These are phyloP conservation scores for Syrrhaptes paradoxus DNA, from an alignment of 2,113 vertebrate species.

Conservation along the genomic window DNA sequence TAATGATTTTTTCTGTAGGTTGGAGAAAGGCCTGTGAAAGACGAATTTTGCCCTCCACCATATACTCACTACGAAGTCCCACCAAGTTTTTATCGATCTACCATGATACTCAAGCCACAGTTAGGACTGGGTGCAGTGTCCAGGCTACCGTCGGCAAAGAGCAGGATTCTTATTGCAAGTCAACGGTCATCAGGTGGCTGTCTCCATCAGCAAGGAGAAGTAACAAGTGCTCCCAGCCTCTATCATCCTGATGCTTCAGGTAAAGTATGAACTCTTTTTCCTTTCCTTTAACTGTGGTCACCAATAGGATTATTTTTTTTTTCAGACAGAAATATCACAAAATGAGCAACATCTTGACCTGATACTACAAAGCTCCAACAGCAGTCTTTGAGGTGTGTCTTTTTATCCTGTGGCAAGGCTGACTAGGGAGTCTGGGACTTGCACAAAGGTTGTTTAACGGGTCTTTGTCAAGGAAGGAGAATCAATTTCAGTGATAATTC, in stretches of 20 bases:
- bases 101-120: constrained; percentile 91
- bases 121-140: constrained; percentile 88
- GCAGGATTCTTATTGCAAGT: constrained; percentile 82
- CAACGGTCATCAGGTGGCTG: constrained; percentile 80
- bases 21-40: constrained; percentile 74
- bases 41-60: constrained; percentile 76
- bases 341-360: neutral
- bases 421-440: neutral
- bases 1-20: constrained; percentile 64
- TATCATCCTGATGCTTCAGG: constrained; percentile 82
- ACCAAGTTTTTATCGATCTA: constrained; percentile 82
- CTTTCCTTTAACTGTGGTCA: neutral
- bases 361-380: neutral
- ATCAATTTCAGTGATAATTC: neutral
- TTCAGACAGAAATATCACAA: neutral
- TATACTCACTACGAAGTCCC: constrained; percentile 78
- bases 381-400: neutral
- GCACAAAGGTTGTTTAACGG: neutral
- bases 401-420: neutral
- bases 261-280: constrained; percentile 52
- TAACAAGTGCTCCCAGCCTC: constrained; percentile 63
- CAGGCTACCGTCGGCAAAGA: constrained; percentile 85
- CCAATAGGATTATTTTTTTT: neutral
- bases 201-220: constrained; percentile 83
- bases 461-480: neutral